Evolutionary conservation across 2,113 vertebrate genomes (phyloP).

Genomic region (Isurus oxyrinchus): DNA sequence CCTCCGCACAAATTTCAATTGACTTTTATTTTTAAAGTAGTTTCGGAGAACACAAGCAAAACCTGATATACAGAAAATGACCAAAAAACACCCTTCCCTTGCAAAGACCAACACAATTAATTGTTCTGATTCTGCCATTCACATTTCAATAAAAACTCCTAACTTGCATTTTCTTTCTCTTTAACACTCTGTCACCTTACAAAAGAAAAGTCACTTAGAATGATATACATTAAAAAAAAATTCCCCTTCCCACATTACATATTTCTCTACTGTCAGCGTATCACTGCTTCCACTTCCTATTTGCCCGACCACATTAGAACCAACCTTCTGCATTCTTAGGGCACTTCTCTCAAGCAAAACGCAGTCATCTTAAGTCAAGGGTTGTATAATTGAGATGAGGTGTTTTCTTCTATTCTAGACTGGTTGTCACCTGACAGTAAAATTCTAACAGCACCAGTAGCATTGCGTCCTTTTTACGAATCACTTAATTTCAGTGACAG

Average conservation of each 20-base stretch:
- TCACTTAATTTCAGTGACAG: conserved; percentile 39
- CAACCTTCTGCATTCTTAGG: conserved; percentile 41
- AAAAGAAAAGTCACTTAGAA: conserved; percentile 82
- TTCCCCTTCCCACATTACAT: conserved; percentile 55
- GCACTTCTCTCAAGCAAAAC: conserved; percentile 45
- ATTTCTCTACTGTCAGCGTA: conserved; percentile 45
- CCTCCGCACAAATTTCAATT: conserved; percentile 56
- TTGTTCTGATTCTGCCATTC: conserved; percentile 56
- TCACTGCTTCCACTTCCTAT: conserved; percentile 52
- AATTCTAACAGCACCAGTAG: conserved; percentile 68
- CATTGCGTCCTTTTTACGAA: conserved; percentile 58
- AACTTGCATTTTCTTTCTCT: conserved; percentile 64
- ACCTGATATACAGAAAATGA: conserved; percentile 64
- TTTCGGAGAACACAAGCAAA: conserved; percentile 50
- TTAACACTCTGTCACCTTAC: conserved; percentile 73
- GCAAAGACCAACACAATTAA: conserved; percentile 48
- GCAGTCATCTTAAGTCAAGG: conserved; percentile 57
- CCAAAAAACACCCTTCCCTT: conserved; percentile 46
- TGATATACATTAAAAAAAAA: conserved; percentile 67
- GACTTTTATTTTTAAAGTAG: conserved; percentile 13
- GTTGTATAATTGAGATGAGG: conserved; percentile 55
- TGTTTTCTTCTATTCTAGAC: conserved; percentile 56
- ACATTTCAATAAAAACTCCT: conserved; percentile 73
- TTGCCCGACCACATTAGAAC: conserved; percentile 50
- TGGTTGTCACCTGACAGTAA: conserved; percentile 62